Evolutionary conservation across 2,797 vertebrate species (phyloP), one percentile per base, ranked within the genome.

Genomic region (Smutsia gigantea): DNA sequence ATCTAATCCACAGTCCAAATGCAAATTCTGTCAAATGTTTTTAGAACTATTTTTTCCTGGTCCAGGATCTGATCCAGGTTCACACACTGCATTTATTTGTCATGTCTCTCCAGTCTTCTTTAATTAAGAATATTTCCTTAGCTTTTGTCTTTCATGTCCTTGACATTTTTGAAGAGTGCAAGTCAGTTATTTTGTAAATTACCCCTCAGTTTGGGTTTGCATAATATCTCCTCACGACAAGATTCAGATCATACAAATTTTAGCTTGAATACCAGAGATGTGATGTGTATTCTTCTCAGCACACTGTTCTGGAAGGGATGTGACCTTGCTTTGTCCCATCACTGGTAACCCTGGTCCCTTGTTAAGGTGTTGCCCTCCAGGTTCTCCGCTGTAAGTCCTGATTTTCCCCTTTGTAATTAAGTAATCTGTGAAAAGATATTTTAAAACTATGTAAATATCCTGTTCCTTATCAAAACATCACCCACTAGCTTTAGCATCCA

Each of bases 101-200:
- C 39, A 37, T 29, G 2, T 59, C 8, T 74, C 18, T 89, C 39
- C 27, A 61, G 34, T 86, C 59, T 87, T 68, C 79, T 71, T 94
- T 86, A 85, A 71, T 64, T 89, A 86, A 64, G 39, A 90, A 39
- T 59, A 82, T 90, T 93, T 69, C 46, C 4, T 87, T 59, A 49
- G 81, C 12, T 77, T 91, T 87, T 93, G 27, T 59, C 37, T 87
- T 83, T 77, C 37, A 71, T 14, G 49, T 34, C n/a, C n/a, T 86
- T 74, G 84, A 86, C 29, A 89, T 39, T 89, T 93, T 64, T 93
- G 68, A 94, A 85, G n/a, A 79, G 55, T 75, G 31, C 25, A 87
- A 29, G n/a, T 89, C 27, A 57, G 68, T 74, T 88, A 78, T 94
- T 95, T 91, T 68, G 17, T 87, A 78, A 89, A 93, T 83, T 64